Evolutionary conservation across 2,113 vertebrate genomes (phyloP).

Genomic region (Cyanoderma ruficeps): DNA sequence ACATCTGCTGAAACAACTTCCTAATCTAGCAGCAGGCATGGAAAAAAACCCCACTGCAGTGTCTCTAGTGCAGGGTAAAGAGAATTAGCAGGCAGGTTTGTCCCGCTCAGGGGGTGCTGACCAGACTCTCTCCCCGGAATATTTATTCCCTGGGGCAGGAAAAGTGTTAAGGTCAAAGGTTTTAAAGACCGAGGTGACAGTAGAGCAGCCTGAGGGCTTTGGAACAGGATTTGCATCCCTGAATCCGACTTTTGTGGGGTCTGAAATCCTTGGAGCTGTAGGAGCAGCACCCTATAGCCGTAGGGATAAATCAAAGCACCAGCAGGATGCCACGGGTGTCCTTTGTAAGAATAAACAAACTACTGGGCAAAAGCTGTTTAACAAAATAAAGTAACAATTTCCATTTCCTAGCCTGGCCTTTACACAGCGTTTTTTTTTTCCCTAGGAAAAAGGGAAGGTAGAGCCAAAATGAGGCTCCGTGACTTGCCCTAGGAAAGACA

Average conservation of each 20-base stretch:
- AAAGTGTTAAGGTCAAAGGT: background rate
- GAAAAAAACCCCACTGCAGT: background rate
- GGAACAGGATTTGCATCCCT: background rate
- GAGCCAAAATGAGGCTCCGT: background rate
- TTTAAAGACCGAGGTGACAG: background rate
- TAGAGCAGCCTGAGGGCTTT: background rate
- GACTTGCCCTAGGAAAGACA: background rate
- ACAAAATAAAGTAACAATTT: background rate
- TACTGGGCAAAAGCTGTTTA: background rate
- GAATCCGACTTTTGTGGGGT: accelerated
- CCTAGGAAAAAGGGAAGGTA: background rate
- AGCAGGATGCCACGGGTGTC: background rate
- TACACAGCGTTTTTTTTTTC: background rate
- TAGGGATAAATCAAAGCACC: background rate
- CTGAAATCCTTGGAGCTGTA: background rate
- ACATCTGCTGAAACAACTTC: conserved; percentile 54
- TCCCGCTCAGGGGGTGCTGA: background rate
- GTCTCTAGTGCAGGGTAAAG: background rate
- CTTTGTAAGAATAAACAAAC: background rate
- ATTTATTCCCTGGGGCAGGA: background rate
- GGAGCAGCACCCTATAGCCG: background rate
- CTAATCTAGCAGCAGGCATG: background rate
- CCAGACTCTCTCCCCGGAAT: background rate
- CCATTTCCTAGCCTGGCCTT: background rate
- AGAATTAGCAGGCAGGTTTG: background rate